A percentile compares a stretch with the other conserved stretches of the same genome.
Evolutionary conservation across 2,113 vertebrate species (phyloP).

Genomic region (Lepidothrix coronata): DNA sequence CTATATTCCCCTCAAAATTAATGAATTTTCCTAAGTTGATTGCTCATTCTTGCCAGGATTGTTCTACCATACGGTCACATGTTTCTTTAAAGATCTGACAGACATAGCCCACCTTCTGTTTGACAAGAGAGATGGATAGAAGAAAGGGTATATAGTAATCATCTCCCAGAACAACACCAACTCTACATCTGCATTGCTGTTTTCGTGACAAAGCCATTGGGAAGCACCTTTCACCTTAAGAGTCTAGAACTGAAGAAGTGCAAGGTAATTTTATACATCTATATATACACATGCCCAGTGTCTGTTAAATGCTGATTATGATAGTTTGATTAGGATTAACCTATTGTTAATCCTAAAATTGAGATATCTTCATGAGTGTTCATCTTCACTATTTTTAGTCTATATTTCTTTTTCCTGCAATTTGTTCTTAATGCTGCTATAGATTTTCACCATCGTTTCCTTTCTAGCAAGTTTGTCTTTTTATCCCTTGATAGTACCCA

Average conservation of each 20-base stretch:
- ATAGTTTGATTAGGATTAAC: neutral
- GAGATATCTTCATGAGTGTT: neutral
- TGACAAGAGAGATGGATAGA: neutral
- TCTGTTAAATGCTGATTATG: neutral
- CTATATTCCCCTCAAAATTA: neutral
- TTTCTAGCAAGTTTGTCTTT: neutral
- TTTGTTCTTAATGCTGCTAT: neutral
- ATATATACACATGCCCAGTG: neutral
- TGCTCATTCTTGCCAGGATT: neutral
- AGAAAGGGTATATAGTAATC: neutral
- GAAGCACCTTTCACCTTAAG: neutral
- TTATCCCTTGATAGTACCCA: neutral
- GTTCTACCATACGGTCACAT: neutral
- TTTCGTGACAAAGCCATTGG: neutral
- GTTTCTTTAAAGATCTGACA: neutral
- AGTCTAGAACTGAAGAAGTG: rapidly evolving
- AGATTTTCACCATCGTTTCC: neutral
- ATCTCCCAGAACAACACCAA: neutral
- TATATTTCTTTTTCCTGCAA: neutral
- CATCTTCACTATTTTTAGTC: neutral
- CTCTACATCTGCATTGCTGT: neutral
- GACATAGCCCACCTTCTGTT: neutral
- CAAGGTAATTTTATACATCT: neutral
- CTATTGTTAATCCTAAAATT: neutral
- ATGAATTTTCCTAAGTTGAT: neutral